A percentile compares a stretch with the other conserved stretches of the same genome.
Conservation (phyloP, 2,888 invertebrate genomes). For the Timandra comae region DNA sequence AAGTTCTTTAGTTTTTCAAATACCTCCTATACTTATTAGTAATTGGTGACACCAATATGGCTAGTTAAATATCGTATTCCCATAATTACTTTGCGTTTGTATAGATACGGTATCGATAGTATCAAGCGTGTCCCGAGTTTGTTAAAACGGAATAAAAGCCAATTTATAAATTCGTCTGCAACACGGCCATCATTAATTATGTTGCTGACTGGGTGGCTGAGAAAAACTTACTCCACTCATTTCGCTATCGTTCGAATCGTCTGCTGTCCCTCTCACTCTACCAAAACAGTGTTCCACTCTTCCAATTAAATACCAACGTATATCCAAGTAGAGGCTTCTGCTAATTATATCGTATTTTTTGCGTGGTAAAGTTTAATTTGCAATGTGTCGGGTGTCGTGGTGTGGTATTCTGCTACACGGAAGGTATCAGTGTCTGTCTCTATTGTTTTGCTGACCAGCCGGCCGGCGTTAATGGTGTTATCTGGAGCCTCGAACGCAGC, state of each 20-base stretch:
- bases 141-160: constrained; percentile 67
- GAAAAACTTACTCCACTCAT: constrained; percentile 76
- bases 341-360: constrained; percentile 14
- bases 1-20: too few species aligned
- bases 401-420: constrained; percentile 21
- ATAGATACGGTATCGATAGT: constrained; percentile 46
- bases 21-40: too few species aligned
- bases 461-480: constrained; percentile 75
- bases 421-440: constrained; percentile 49
- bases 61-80: constrained; percentile 9
- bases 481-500: constrained; percentile 70
- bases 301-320: constrained; percentile 14
- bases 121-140: constrained; percentile 60
- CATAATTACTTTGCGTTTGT: constrained; percentile 44
- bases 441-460: constrained; percentile 59
- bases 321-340: constrained; percentile 1
- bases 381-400: not conserved
- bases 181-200: constrained; percentile 75
- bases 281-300: constrained; percentile 18
- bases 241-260: constrained; percentile 70
- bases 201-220: constrained; percentile 77
- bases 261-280: constrained; percentile 54
- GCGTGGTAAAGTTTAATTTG: constrained; percentile 17
- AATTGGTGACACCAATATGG: constrained; percentile 1
- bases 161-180: constrained; percentile 75